Evolutionary conservation across 1,140 invertebrate genomes (phyloP).

Genomic region (Danaus plexippus): DNA sequence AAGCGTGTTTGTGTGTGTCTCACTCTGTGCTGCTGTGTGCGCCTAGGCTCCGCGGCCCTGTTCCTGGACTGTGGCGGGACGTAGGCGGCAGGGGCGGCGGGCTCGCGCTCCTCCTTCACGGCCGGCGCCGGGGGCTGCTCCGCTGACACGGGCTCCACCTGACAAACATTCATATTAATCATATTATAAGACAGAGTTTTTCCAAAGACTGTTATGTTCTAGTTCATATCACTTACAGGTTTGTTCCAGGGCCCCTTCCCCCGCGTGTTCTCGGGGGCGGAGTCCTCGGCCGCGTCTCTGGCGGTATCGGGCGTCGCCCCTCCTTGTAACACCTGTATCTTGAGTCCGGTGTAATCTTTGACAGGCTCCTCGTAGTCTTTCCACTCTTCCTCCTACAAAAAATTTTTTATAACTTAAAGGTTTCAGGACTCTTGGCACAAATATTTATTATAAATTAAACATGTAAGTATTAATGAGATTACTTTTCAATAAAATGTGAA

Average conservation of each 20-base stretch:
- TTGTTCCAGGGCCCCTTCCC: conserved; percentile 69
- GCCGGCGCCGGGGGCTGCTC: conserved; percentile 26
- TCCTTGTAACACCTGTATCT: conserved; percentile 88
- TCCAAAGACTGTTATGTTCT: not conserved
- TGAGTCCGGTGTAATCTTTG: conserved; percentile 92
- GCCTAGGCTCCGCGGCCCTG: conserved; percentile 32
- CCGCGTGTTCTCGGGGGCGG: conserved; percentile 46
- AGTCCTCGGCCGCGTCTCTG: conserved; percentile 42
- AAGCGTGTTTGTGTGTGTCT: too few species aligned
- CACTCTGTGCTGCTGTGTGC: conserved; percentile 21
- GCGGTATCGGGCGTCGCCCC: conserved; percentile 48
- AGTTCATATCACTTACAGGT: conserved; percentile 33
- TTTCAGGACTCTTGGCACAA: too few species aligned
- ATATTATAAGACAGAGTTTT: too few species aligned
- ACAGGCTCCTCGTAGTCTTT: conserved; percentile 91
- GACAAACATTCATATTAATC: not conserved
- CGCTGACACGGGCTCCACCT: conserved; percentile 32
- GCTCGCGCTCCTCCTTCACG: conserved; percentile 31
- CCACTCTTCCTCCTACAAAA: conserved; percentile 91
- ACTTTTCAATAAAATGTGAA: too few species aligned
- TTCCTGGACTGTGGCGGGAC: conserved; percentile 40
- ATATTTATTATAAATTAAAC: too few species aligned
- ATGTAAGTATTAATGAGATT: too few species aligned
- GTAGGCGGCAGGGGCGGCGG: conserved; percentile 33
- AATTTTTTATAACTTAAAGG: conserved; percentile 1